phyloP scores from a whole-genome alignment of 2,113 vertebrate species.

The Lucifuga dentata region DNA sequence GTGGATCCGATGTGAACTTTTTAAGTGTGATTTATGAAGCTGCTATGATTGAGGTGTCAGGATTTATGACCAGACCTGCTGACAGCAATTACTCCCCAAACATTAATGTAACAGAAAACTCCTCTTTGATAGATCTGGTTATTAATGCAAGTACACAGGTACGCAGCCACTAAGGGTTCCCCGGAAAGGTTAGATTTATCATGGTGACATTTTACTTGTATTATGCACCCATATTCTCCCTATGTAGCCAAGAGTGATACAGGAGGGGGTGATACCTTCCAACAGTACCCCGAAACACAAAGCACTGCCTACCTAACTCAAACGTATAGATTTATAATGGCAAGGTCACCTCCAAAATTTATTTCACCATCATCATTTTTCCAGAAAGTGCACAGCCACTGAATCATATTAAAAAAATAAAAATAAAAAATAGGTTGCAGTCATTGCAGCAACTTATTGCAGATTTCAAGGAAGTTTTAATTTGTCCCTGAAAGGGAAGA shows the following conservation, averaged over 20 bases:
- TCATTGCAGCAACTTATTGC: constrained; percentile 30
- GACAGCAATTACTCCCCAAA: constrained; percentile 83
- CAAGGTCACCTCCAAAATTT: constrained; percentile 28
- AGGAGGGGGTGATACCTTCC: constrained; percentile 25
- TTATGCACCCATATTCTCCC: constrained; percentile 68
- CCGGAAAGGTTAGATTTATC: constrained; percentile 84
- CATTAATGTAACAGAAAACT: constrained; percentile 69
- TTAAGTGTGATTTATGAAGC: constrained; percentile 80
- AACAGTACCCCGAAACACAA: constrained; percentile 7
- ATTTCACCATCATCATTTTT: not conserved
- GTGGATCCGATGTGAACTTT: constrained; percentile 74
- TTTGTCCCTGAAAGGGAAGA: constrained; percentile 22
- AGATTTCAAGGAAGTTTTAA: constrained; percentile 41
- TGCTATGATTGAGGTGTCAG: constrained; percentile 70
- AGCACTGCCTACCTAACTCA: not conserved
- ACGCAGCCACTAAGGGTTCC: constrained; percentile 70
- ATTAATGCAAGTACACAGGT: constrained; percentile 84
- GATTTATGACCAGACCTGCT: constrained; percentile 77
- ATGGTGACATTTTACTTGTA: constrained; percentile 81
- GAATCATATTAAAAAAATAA: not conserved
- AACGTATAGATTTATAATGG: constrained; percentile 9
- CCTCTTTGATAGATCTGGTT: constrained; percentile 82
- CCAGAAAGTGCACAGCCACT: not conserved
- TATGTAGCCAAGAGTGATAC: constrained; percentile 43
- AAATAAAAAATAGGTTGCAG: constrained; percentile 25